Conservation (phyloP, 2,113 vertebrate genomes). For the Odontophorus gujanensis region DNA sequence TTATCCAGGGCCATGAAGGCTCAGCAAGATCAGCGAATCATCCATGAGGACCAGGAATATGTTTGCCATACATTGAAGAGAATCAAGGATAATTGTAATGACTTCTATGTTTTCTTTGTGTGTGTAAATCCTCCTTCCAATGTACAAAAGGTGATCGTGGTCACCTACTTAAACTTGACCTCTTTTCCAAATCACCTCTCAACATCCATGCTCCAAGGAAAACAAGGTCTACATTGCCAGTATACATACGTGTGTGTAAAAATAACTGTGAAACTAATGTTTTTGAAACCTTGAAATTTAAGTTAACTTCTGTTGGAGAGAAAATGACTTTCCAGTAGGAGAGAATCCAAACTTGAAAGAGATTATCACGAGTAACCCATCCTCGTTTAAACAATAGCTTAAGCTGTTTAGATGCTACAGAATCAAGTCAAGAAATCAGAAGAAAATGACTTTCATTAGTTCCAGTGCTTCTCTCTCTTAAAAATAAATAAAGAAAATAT, state of each 20-base stretch:
- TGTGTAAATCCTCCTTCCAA: background rate
- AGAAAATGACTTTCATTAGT: background rate
- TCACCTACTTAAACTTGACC: background rate
- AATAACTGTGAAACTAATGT: background rate
- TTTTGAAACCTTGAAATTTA: background rate
- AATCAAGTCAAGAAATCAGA: background rate
- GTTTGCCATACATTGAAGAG: background rate
- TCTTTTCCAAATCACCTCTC: background rate
- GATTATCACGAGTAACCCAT: background rate
- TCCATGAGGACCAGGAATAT: background rate
- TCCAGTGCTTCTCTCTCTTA: background rate
- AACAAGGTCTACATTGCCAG: background rate
- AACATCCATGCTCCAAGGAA: background rate
- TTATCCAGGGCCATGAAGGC: background rate
- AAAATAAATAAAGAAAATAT: too few relatives aligned
- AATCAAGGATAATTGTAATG: background rate
- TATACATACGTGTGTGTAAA: background rate
- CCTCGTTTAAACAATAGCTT: slow-evolving; percentile 4
- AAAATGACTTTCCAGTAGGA: background rate
- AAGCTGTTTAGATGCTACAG: background rate
- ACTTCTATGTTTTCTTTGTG: background rate
- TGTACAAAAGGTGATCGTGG: background rate
- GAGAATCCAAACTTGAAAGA: background rate
- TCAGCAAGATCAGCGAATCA: background rate
- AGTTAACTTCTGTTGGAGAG: background rate